Base-by-base conservation (phyloP, 2,888 invertebrate genomes). In the Lithophane semibrunnea region DNA sequence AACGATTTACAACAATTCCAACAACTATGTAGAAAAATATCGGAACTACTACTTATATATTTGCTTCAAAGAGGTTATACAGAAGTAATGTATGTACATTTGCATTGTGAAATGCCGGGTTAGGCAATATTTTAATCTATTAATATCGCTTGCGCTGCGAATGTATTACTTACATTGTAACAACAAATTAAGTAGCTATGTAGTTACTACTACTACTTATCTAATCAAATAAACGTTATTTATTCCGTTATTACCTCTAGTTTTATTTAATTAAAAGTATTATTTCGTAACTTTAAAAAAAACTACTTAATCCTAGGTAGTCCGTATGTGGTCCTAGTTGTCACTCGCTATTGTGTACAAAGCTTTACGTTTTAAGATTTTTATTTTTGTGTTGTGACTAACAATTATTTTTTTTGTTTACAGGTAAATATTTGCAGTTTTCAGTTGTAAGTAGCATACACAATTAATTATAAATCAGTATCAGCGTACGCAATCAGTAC, bases 371-470 rank as follows among this genome's bases (percentile, higher is more conserved):
- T 65, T 8, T 61, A 44, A 72, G 5, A 44, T 12, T 44, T 0
- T 47, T 29, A 21, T 58, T 44, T 64, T 44, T 69, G 3, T 24
- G 3, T 12, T 42, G 24, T 76, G 12, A 73, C 73, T 86, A 70
- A 84, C 9, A 56, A 13, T 58, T 52, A 13, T 1, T 67, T 54
- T 65, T 69, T 79, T 83, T 80, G 37, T 76, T 88, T 73, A 54
- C 86, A 88, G 88, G 88, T 88, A 86, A 86, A 73, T 76, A 81
- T 44, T 44, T 24, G 74, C 64, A 54, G 72, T 52, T 75, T 29
- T 18, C 54, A 21, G 9, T 2, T 37, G 82, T 74, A 68, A 71
- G 82, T 84, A 64, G 13, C 29, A 8, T 13, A 54, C 0, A 52
- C 0, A 10, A 44, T 12, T 52, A 42, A 21, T 10, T 3, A 44